Evolutionary conservation across 2,888 invertebrate species (phyloP).

Genomic region (Cistogaster globosa): DNA sequence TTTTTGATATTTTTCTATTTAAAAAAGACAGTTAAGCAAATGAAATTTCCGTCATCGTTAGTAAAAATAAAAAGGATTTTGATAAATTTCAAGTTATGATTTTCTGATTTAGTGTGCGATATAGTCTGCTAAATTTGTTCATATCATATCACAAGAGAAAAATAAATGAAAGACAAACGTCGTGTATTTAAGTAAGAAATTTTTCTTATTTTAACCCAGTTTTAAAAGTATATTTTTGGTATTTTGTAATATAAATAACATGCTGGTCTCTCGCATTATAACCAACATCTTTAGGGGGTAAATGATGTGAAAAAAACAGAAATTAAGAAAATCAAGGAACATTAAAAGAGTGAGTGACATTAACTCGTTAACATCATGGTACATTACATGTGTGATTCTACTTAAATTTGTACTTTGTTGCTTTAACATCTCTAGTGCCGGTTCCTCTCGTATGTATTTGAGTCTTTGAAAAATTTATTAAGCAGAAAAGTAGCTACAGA

Average conservation of each 20-base stretch:
- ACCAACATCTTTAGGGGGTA: conserved; percentile 7
- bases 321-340: conserved; percentile 23
- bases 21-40: no score
- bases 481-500: neutral
- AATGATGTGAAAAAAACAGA: conserved; percentile 2
- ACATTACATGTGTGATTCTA: conserved; percentile 55
- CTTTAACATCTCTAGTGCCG: neutral
- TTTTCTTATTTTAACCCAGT: conserved; percentile 63
- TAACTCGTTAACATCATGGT: conserved; percentile 67
- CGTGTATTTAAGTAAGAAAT: conserved; percentile 21
- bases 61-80: no score
- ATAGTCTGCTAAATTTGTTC: conserved; percentile 59
- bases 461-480: conserved; percentile 12
- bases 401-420: conserved; percentile 49
- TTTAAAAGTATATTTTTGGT: conserved; percentile 21
- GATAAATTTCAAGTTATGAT: no score
- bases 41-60: no score
- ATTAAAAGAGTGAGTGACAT: conserved; percentile 68
- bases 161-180: neutral
- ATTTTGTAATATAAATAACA: conserved; percentile 57
- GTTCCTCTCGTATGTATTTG: conserved; percentile 3
- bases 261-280: conserved; percentile 49
- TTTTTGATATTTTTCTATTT: no score
- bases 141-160: conserved; percentile 19
- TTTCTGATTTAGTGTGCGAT: no score